phyloP scores from a whole-genome alignment of 2,113 vertebrate species.

The Hippolais icterina region DNA sequence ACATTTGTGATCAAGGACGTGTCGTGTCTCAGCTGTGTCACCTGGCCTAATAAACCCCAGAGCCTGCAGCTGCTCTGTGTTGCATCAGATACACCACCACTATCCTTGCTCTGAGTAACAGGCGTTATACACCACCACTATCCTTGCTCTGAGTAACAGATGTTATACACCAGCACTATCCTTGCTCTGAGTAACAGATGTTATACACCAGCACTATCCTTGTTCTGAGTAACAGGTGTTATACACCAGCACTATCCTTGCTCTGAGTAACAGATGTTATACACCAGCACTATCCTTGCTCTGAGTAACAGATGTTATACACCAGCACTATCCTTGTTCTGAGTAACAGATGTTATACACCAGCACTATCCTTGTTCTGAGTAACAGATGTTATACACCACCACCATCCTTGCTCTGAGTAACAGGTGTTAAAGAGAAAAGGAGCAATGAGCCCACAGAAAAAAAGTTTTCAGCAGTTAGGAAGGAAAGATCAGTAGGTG shows the following conservation, averaged over 20 bases:
- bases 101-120: not conserved
- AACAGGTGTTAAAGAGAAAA: not conserved
- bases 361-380: no score
- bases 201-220: no score
- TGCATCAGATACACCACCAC: not conserved
- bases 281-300: no score
- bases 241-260: no score
- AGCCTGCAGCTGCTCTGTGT: not conserved
- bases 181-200: accelerated
- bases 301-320: no score
- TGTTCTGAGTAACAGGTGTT: accelerated
- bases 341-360: no score
- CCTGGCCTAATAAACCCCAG: not conserved
- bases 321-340: no score
- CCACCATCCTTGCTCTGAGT: not conserved
- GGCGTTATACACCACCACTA: no score
- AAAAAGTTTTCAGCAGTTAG: not conserved
- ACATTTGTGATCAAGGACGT: not conserved
- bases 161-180: no score
- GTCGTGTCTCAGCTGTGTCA: not conserved
- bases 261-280: accelerated
- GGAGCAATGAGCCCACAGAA: not conserved
- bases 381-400: no score
- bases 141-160: accelerated
- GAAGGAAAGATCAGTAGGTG: not conserved